Evolutionary conservation across 2,797 vertebrate species (phyloP).

Genomic region (Acestrorhynchus altus): DNA sequence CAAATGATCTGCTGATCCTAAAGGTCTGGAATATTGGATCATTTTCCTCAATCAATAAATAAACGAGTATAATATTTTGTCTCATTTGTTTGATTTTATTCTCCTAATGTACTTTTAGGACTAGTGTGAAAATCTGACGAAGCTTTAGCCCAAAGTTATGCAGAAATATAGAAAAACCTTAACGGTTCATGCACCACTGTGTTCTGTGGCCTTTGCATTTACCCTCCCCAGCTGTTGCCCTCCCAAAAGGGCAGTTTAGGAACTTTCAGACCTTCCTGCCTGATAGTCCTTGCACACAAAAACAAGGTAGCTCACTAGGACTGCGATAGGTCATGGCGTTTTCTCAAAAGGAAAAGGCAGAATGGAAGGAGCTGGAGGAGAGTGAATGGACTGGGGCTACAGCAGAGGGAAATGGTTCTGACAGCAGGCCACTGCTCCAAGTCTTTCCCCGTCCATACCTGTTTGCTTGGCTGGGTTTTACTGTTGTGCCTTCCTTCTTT

Average conservation of each 20-base stretch:
- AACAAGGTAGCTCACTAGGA: not conserved
- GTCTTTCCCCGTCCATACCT: slow-evolving; percentile 18
- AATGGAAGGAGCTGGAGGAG: not conserved
- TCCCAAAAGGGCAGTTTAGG: not conserved
- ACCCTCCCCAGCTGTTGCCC: not conserved
- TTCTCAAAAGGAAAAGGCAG: not conserved
- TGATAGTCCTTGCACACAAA: not conserved
- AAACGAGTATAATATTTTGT: too few species aligned
- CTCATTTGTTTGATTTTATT: too few species aligned
- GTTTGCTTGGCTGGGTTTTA: slow-evolving; percentile 23
- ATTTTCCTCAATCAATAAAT: too few species aligned
- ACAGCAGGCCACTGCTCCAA: slow-evolving; percentile 20
- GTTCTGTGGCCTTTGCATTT: too few species aligned
- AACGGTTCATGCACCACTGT: too few species aligned
- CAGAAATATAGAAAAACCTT: too few species aligned
- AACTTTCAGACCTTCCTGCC: not conserved
- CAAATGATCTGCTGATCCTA: too few species aligned
- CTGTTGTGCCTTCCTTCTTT: too few species aligned
- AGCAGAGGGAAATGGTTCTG: slow-evolving; percentile 20
- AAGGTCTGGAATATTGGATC: too few species aligned
- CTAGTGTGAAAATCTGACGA: too few species aligned
- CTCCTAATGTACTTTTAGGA: too few species aligned
- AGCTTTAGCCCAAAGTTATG: too few species aligned
- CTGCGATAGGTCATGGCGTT: not conserved
- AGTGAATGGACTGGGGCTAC: not conserved